These are phyloP conservation scores for Ceyx melanurus DNA, from an alignment of 2,113 vertebrate genomes.

Conservation along the genomic window DNA sequence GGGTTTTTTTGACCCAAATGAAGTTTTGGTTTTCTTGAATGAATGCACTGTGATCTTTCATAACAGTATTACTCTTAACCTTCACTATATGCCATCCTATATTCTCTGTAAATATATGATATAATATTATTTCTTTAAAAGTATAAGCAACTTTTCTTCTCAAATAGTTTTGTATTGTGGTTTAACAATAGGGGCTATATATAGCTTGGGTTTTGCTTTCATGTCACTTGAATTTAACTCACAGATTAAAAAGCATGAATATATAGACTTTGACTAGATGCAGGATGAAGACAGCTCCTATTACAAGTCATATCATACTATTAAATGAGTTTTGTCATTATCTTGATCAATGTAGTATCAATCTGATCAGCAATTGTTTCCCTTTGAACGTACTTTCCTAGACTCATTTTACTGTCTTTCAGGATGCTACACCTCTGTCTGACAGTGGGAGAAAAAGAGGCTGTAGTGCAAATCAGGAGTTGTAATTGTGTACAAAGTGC, in stretches of 20 bases:
- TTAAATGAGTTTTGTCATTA: neutral
- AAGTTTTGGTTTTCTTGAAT: neutral
- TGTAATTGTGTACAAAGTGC: neutral
- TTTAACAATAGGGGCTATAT: neutral
- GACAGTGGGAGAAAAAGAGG: neutral
- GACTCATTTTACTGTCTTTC: constrained; percentile 20
- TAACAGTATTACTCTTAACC: neutral
- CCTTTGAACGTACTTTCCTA: neutral
- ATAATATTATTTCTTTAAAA: neutral
- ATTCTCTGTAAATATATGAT: neutral
- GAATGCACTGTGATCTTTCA: neutral
- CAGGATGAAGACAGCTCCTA: neutral
- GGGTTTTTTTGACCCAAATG: neutral
- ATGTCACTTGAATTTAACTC: neutral
- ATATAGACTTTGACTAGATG: neutral
- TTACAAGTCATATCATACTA: neutral
- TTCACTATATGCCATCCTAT: neutral
- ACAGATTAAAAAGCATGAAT: neutral
- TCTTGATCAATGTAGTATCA: constrained; percentile 1
- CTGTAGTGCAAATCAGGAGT: neutral
- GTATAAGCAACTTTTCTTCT: neutral
- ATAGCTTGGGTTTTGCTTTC: neutral
- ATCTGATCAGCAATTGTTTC: constrained; percentile 9
- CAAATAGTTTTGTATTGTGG: neutral
- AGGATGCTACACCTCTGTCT: neutral